These are phyloP conservation scores for Rhagonycha lutea DNA, from an alignment of 2,888 invertebrate species.

Conservation along the genomic window DNA sequence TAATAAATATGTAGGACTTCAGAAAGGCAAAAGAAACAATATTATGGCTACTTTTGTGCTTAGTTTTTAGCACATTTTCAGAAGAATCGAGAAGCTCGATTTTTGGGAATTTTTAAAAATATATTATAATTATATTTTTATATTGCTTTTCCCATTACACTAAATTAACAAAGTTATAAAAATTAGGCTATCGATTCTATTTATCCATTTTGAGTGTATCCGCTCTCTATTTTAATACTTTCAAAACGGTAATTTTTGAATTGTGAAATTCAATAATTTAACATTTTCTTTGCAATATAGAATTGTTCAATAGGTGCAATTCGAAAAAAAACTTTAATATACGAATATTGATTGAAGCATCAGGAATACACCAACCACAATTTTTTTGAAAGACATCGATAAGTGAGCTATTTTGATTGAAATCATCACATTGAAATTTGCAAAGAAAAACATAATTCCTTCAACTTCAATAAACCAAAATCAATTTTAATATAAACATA, in stretches of 20 bases:
- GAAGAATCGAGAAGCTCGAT: background rate
- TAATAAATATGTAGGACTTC: background rate
- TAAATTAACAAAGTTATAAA: too few species aligned
- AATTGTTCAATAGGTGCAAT: too few species aligned
- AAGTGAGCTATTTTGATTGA: background rate
- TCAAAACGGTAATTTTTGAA: too few species aligned
- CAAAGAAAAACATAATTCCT: background rate
- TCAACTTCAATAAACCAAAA: background rate
- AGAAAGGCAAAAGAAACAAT: background rate
- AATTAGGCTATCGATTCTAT: too few species aligned
- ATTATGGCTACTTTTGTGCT: background rate
- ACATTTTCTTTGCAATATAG: too few species aligned
- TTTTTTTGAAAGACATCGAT: background rate
- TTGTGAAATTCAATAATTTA: too few species aligned
- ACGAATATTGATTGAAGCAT: background rate
- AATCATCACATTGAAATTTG: background rate
- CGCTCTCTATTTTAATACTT: too few species aligned
- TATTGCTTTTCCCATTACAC: background rate
- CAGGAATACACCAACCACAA: background rate
- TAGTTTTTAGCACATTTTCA: background rate
- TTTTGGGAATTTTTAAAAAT: background rate
- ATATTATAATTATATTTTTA: too few species aligned
- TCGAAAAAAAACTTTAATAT: too few species aligned
- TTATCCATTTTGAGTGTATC: too few species aligned
- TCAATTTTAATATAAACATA: background rate